Evolutionary conservation across 2,113 vertebrate genomes (phyloP).

Genomic region (Suricata suricatta): DNA sequence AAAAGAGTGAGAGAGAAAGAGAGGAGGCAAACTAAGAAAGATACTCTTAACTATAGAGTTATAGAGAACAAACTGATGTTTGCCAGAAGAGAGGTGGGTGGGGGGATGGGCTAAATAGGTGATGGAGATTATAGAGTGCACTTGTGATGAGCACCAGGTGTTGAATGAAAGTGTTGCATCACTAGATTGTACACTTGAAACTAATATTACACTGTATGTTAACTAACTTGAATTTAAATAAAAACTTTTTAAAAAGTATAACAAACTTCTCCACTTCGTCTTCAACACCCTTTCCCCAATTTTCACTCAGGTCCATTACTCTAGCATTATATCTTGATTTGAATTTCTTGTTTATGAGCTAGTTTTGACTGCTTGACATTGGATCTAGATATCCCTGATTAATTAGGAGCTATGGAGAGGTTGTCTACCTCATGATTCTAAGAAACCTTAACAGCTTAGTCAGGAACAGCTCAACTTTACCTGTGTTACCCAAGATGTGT

Average conservation of each 20-base stretch:
- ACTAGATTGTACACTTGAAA: neutral
- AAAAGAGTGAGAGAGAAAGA: neutral
- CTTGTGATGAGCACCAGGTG: neutral
- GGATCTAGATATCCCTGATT: conserved; percentile 6
- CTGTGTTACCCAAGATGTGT: neutral
- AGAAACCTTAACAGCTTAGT: neutral
- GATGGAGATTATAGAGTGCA: neutral
- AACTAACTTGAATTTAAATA: neutral
- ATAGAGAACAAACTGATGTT: neutral
- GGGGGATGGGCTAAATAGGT: neutral
- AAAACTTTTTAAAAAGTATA: neutral
- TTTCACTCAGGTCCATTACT: neutral
- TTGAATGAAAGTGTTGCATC: neutral
- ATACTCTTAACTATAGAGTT: neutral
- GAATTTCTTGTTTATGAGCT: neutral
- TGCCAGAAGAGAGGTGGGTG: neutral
- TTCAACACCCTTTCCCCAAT: neutral
- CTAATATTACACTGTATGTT: neutral
- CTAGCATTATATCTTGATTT: neutral
- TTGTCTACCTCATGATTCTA: neutral
- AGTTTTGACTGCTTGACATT: neutral
- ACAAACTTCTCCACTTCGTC: neutral
- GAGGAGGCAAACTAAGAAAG: neutral
- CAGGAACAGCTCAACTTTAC: neutral
- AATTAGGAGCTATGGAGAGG: neutral